Conservation (phyloP, 2,797 vertebrate genomes). For the Thaleichthys pacificus region DNA sequence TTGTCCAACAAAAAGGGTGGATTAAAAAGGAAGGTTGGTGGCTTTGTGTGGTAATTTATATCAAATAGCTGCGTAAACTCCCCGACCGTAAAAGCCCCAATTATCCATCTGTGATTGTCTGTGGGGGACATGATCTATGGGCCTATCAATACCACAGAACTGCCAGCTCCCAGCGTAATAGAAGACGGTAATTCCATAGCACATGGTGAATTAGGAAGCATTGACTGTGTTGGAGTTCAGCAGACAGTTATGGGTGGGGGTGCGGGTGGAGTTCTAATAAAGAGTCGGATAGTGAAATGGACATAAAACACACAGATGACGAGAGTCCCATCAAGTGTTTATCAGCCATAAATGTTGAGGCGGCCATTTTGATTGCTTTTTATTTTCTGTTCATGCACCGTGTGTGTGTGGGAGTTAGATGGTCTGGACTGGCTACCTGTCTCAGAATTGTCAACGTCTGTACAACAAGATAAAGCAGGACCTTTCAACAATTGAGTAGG, state of each 20-base stretch:
- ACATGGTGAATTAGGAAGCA: conserved; percentile 53
- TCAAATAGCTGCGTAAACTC: conserved; percentile 64
- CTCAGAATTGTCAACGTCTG: not conserved
- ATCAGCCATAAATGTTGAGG: conserved; percentile 45
- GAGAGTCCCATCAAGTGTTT: conserved; percentile 24
- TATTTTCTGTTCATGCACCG: not conserved
- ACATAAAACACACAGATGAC: conserved; percentile 48
- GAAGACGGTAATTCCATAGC: conserved; percentile 52
- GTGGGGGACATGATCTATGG: conserved; percentile 62
- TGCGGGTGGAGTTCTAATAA: conserved; percentile 8
- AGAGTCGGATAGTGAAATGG: conserved; percentile 19
- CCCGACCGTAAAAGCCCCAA: conserved; percentile 66
- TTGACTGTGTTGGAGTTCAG: conserved; percentile 50
- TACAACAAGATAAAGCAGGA: too few relatives aligned
- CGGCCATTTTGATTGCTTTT: conserved; percentile 2
- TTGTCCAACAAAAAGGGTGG: conserved; percentile 54
- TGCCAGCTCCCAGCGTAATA: conserved; percentile 51
- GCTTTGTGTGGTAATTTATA: conserved; percentile 67
- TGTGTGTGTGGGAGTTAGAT: not conserved
- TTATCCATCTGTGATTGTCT: conserved; percentile 72
- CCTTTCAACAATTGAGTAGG: not conserved
- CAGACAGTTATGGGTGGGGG: conserved; percentile 42
- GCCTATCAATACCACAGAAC: conserved; percentile 63
- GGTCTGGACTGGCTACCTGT: too few relatives aligned
- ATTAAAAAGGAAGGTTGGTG: conserved; percentile 41